Evolutionary conservation across 2,888 invertebrate genomes (phyloP).

Genomic region (Andrena praecox): DNA sequence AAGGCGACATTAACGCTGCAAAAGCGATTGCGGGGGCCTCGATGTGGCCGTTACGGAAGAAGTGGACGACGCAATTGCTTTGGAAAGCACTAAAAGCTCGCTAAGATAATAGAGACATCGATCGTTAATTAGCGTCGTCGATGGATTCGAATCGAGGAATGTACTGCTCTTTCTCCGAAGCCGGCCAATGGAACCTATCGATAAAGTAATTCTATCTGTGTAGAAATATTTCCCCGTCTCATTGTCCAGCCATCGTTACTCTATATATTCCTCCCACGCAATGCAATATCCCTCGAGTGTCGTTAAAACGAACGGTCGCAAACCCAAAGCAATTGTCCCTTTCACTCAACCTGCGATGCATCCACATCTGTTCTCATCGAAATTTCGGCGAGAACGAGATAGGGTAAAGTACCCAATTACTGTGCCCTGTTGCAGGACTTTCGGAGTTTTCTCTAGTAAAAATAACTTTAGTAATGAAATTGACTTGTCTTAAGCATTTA

Average conservation of each 20-base stretch:
- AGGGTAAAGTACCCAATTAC: no score
- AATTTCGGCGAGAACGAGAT: neutral
- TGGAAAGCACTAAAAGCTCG: constrained; percentile 3
- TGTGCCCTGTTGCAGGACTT: no score
- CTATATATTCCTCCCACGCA: neutral
- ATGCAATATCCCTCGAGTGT: neutral
- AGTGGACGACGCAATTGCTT: constrained; percentile 1
- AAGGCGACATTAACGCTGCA: constrained; percentile 8
- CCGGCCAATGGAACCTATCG: neutral
- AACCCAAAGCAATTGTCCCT: neutral
- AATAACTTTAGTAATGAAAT: no score
- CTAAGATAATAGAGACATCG: constrained; percentile 27
- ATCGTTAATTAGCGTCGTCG: constrained; percentile 27
- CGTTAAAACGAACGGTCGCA: neutral
- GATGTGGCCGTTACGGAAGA: neutral
- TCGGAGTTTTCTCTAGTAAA: no score
- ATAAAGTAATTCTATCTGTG: neutral
- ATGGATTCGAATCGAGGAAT: neutral
- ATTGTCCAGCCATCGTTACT: neutral
- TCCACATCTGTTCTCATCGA: neutral
- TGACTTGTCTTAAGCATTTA: no score
- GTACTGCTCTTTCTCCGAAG: neutral
- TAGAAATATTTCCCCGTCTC: neutral
- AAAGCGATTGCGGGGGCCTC: neutral
- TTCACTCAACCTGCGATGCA: neutral